Base-by-base conservation (phyloP, 2,888 invertebrate genomes). In the Acronicta psi region DNA sequence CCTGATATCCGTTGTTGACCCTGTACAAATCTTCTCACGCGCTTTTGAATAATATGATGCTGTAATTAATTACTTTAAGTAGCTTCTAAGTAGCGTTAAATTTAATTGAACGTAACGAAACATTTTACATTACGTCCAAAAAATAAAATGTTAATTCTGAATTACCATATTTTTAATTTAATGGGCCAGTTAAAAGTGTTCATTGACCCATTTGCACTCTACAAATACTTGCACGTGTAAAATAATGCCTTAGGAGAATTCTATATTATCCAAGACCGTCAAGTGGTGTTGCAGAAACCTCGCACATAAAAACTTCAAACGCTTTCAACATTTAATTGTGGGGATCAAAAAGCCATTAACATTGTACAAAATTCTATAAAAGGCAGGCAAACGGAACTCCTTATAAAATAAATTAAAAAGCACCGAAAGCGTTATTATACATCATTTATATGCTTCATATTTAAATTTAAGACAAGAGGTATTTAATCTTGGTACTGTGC, bases 261-360 rank as follows among this genome's bases (percentile, higher is more conserved):
- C 6, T 37, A 0, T 14, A 34, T 20, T 46, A 23, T 47, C 17
- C 20, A 20, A 20, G 14, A 20, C 6, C n/a, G 57, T 51, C 51
- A 14, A 51, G 13, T 13, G 13, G 17, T 43, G 20, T 0, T 18
- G 40, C 42, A 20, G 23, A 11, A 5, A 18, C 38, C 17, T 40
- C 16, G 36, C 36, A 36, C 44, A 52, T 17, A 25, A 53, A 53
- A 66, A 66, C 20, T 59, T 65, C 47, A 66, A 66, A 59, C 49
- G 37, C 40, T 59, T 59, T 25, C 36, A 59, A 66, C 53, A 66
- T 41, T 29, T 47, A 65, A 52, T 64, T 53, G 52, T 41, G n/a
- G 36, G 16, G 34, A 46, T 46, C 53, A 46, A 13, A 49, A 66
- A 60, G 17, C 20, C 41, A 17, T 36, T 59, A 13, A 29, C 23